phyloP scores from a whole-genome alignment of 1,140 invertebrate species.

The Carcinoscorpius rotundicauda region DNA sequence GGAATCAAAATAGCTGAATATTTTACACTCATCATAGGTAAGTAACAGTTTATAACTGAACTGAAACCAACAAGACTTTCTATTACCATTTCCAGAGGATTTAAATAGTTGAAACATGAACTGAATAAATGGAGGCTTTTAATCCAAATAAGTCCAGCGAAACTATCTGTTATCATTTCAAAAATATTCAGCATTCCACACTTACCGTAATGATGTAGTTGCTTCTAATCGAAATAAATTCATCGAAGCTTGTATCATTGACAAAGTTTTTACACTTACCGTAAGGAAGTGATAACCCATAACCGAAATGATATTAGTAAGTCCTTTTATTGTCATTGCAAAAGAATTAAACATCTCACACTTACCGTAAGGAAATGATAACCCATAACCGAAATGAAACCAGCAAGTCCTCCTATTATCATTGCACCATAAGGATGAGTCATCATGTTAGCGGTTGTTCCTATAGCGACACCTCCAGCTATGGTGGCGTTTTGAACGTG shows the following conservation, averaged over 20 bases:
- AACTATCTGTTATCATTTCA: slow-evolving; percentile 44
- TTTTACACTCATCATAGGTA: slow-evolving; percentile 18
- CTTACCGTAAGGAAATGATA: slow-evolving; percentile 70
- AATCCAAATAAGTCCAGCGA: too few relatives aligned
- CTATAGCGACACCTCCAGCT: slow-evolving; percentile 56
- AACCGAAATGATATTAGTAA: slow-evolving; percentile 69
- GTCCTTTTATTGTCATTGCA: slow-evolving; percentile 67
- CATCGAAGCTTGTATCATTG: too few relatives aligned
- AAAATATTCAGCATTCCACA: too few relatives aligned
- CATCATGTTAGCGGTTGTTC: slow-evolving; percentile 57
- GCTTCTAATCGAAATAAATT: too few relatives aligned
- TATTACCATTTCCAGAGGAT: slow-evolving; percentile 31
- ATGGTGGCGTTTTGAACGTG: slow-evolving; percentile 81
- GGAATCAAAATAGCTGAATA: too few relatives aligned
- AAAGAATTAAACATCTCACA: too few relatives aligned
- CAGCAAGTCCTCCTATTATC: slow-evolving; percentile 65
- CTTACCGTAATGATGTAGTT: slow-evolving; percentile 16
- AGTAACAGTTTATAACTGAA: slow-evolving; percentile 73
- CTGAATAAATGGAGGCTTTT: too few relatives aligned
- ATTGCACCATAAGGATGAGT: slow-evolving; percentile 75
- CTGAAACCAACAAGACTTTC: slow-evolving; percentile 65
- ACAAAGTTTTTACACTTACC: slow-evolving; percentile 36
- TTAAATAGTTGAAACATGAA: too few relatives aligned
- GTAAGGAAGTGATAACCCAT: slow-evolving; percentile 71
- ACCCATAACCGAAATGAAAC: slow-evolving; percentile 66